Conservation (phyloP, 2,888 invertebrate species). For the Eledona agricola region DNA sequence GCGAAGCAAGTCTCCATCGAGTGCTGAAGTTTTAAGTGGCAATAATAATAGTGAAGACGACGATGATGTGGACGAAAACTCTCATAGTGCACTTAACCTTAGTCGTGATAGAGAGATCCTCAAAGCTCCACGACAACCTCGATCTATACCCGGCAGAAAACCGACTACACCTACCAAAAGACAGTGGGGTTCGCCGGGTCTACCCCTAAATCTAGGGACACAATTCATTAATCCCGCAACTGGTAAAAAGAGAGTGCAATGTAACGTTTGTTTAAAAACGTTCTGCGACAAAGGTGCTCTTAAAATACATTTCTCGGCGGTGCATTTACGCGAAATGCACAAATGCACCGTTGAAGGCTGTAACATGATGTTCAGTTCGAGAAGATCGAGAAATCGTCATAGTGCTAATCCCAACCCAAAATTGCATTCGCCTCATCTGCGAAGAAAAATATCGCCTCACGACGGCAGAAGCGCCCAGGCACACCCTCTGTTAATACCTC, state of each 20-base stretch:
- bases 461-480: constrained; percentile 91
- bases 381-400: constrained; percentile 94
- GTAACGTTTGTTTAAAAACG: constrained; percentile 97
- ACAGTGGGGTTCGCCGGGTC: constrained; percentile 78
- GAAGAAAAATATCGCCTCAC: constrained; percentile 93
- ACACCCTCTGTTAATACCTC: constrained; percentile 81
- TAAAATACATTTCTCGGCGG: constrained; percentile 99
- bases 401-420: constrained; percentile 99
- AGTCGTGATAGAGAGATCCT: constrained; percentile 66
- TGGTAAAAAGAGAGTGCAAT: constrained; percentile 96
- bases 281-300: constrained; percentile 99
- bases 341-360: constrained; percentile 99
- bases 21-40: constrained; percentile 58
- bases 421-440: constrained; percentile 92
- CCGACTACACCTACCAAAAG: constrained; percentile 80
- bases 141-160: constrained; percentile 67
- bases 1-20: constrained; percentile 65
- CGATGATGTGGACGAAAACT: constrained; percentile 69
- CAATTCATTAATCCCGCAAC: constrained; percentile 92
- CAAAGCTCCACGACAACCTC: constrained; percentile 61
- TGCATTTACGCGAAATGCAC: constrained; percentile 99
- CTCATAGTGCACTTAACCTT: constrained; percentile 71
- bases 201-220: constrained; percentile 85
- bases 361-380: constrained; percentile 99
- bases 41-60: constrained; percentile 65